A percentile compares a stretch with the other conserved stretches of the same genome.
These are phyloP conservation scores for Neodontobutis hainanensis DNA, from an alignment of 2,113 vertebrate genomes.

Conservation along the genomic window DNA sequence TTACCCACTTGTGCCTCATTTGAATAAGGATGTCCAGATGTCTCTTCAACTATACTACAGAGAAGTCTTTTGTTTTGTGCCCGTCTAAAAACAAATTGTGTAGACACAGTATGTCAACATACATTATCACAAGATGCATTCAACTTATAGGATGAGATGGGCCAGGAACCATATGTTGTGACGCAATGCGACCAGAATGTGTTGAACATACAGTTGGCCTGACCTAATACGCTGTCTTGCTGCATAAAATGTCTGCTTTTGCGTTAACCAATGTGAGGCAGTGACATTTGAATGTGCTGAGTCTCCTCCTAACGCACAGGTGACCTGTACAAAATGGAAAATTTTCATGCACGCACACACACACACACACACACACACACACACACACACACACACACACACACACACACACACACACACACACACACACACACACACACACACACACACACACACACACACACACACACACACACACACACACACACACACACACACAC, in stretches of 20 bases:
- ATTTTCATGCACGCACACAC: slow-evolving; percentile 16
- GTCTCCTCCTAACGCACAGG: slow-evolving; percentile 50
- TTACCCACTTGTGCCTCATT: no score
- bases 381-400: neutral
- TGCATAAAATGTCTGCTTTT: slow-evolving; percentile 1
- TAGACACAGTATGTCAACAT: neutral
- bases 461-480: neutral
- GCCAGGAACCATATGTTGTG: neutral
- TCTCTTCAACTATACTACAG: neutral
- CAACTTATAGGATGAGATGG: neutral
- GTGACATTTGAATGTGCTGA: slow-evolving; percentile 76
- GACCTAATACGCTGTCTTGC: slow-evolving; percentile 17
- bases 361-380: neutral
- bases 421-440: slow-evolving; percentile 6
- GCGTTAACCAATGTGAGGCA: slow-evolving; percentile 57
- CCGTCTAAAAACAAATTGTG: no score
- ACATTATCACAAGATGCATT: neutral
- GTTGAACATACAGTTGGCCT: neutral
- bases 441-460: neutral
- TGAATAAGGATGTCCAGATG: no score
- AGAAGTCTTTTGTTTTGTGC: neutral
- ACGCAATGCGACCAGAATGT: neutral
- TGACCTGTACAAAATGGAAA: slow-evolving; percentile 60
- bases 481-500: no score
- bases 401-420: no score